Base-by-base conservation (phyloP, 2,113 vertebrate species). In the Albula goreensis region DNA sequence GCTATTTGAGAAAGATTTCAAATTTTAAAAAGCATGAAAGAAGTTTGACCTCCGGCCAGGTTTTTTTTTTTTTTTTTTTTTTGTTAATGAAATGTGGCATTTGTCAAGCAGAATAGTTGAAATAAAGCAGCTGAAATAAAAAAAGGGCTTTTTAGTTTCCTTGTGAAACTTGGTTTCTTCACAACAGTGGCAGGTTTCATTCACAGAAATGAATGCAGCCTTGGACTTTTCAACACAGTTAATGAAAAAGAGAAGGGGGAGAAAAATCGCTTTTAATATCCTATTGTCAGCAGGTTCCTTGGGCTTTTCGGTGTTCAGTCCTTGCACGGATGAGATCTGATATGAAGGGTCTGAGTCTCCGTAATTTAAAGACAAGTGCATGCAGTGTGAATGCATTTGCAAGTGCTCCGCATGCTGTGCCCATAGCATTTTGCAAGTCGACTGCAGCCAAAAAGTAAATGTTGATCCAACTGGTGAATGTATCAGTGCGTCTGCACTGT, bases 1-100 rank as follows among this genome's bases (percentile, higher is more conserved):
- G 89, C 87, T 85, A 88, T 74, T 89, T 91, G 89, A 90, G 89
- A 92, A 91, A 89, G 89, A 90, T 89, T 92, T 90, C 85, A 92
- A 90, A 81, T 88, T 93, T 88, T 81, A 86, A 77, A 70, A 89
- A 86, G 83, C 80, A 4, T 89, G 86, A 89, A 92, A 89, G 84
- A 88, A 92, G 92, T 78, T 90, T 93, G 90, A 88, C 66, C 85
- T 22, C 78, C 70, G 81, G 92, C 90, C 90, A 92, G 50, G 88
- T 92, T 89, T 92, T 89, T 92, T 89, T 8, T 66, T 22, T 19
- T 66, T 66, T 92, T 89, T 92, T 89, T 92, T 89, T 8, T 66
- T 22, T 19, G 17, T 66, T 66, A 66, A 66, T n/a, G 85, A 63
- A 85, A 90, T 91, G 86, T 91, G 87, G 92, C 85, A 89, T 94